Evolutionary conservation across 2,797 vertebrate genomes (phyloP), one percentile per base, ranked within the genome.

Genomic region (Manis pentadactyla): DNA sequence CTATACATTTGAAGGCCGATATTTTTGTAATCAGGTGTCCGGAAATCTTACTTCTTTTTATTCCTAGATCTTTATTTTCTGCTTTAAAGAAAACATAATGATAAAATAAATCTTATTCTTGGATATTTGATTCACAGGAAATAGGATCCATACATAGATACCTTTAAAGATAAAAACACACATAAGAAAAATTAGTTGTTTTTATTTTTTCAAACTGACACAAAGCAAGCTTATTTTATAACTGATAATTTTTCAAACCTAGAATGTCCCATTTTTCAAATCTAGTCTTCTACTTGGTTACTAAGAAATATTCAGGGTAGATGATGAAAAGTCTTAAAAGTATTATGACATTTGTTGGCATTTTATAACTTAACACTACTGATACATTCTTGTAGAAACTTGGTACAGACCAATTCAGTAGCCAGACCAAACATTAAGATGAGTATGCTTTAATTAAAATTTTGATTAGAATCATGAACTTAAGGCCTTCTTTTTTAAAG

Each of bases 191-290:
- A 78, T 37, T 25, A 46, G 31, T 75, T 74, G 4, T 57, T 96
- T 95, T 78, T 66, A 81, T 59, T 87, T 8, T 66, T 89, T 95
- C 66, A 75, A 94, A 31, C n/a, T 49, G 27, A 53, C 37, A 53
- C 39, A 55, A 78, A 82, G 21, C n/a, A 93, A 87, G 27, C 29
- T 96, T 93, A 69, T 83, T 87, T 95, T 92, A 7, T 97, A 85
- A 78, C 37, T 68, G 59, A 57, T 89, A 6, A 53, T 87, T 87
- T 84, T 87, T 77, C 15, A 95, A 90, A 53, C 42, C 21, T 74
- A 42, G 10, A 64, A 23, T 81, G 42, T 78, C 37, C 25, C 25
- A 21, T 74, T 91, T 96, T 93, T 79, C 29, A 88, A 74, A 69
- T 88, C 15, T 51, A 83, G 34, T 53, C 18, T 46, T 86, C 57